Base-by-base conservation (phyloP, 1,140 invertebrate genomes). In the Drosophila sechellia region DNA sequence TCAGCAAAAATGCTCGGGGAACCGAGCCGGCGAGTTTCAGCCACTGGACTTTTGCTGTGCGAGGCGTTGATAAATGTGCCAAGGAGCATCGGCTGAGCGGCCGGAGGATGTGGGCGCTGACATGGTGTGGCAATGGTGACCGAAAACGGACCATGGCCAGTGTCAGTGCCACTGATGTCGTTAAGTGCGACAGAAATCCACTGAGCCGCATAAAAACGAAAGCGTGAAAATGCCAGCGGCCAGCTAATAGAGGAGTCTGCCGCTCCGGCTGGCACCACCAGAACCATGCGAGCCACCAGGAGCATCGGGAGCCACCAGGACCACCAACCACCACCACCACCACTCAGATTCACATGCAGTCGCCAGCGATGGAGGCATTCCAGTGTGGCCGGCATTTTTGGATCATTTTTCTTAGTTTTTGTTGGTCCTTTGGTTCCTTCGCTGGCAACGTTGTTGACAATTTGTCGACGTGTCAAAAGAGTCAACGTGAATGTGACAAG, bases 401-500 rank as follows among this genome's bases (percentile, higher is more conserved):
- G 42, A 57, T 65, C 56, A 61, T 64, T 70, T 61, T 39, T 61
- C 79, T 70, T 81, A 64, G 64, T 68, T 72, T 60, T 52, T 68
- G 63, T 70, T 65, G 58, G 45, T 13, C 27, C 35, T 60, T 65
- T 22, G 57, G 77, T 56, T 79, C 60, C 79, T 85, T 60, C 79
- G 73, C 63, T 72, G 79, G 83, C 78, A 86, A 71, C 83, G 75
- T 77, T 87, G 83, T 87, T 87, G 84, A 87, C 83, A 87, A 87
- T 87, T 87, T 87, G 83, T 89, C 84, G 83, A 87, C 83, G 76
- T 89, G 83, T 87, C 83, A 87, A 58, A 76, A 63, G 71, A 86
- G 78, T 86, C 81, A 85, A 85, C 81, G 81, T 87, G 83, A 87
- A 87, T 87, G 83, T 89, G 84, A 89, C 79, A 87, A 89, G 76